These are phyloP conservation scores for Pteronotus mesoamericanus DNA, from an alignment of 2,797 vertebrate species.

Conservation along the genomic window DNA sequence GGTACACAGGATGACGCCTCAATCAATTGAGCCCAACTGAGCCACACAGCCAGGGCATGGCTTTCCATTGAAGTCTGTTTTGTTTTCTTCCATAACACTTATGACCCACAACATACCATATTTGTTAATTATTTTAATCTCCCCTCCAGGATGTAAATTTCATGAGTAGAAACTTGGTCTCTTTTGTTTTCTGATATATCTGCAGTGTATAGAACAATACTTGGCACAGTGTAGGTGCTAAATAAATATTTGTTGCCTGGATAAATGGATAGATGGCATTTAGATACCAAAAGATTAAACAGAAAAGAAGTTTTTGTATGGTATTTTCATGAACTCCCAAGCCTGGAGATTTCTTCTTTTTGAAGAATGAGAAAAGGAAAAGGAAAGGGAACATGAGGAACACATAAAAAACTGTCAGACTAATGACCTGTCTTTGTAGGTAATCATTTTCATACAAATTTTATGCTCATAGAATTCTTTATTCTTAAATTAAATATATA, in stretches of 20 bases:
- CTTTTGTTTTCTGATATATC: neutral
- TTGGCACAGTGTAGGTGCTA: neutral
- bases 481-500: neutral
- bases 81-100: neutral
- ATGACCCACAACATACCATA: neutral
- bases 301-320: neutral
- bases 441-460: neutral
- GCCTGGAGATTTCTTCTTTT: neutral
- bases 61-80: too few species aligned
- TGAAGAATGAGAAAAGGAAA: conserved; percentile 10
- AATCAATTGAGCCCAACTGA: too few species aligned
- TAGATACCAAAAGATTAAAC: neutral
- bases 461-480: neutral
- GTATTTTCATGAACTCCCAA: neutral
- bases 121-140: neutral
- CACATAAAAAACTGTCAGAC: neutral
- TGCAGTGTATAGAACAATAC: neutral
- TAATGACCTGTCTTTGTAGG: neutral
- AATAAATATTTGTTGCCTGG: neutral
- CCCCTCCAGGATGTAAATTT: neutral
- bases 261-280: neutral
- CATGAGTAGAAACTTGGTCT: neutral
- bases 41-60: too few species aligned
- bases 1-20: too few species aligned
- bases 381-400: neutral